Base-by-base conservation (phyloP, 2,113 vertebrate species). In the Carassius gibelio region DNA sequence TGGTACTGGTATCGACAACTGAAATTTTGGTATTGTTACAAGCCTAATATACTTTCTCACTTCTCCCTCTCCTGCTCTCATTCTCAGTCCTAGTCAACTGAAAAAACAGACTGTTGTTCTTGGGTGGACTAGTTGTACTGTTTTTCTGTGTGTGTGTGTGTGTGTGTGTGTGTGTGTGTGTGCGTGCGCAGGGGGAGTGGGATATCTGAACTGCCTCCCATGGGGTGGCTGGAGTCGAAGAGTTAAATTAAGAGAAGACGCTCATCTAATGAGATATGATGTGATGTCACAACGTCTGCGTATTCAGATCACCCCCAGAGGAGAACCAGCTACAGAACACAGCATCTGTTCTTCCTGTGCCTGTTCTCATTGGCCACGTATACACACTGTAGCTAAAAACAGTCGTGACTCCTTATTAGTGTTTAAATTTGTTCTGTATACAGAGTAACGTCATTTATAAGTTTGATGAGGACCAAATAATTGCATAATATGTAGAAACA, bases 91-190 rank as follows among this genome's bases (percentile, higher is more conserved):
- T 3, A 15, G 80, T 79, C 86, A 90, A 92, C 42, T 85, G 85
- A 72, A 90, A 88, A 90, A 91, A 84, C 89, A 89, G 88, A 91
- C 69, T 88, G 89, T 91, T 90, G 87, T 88, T 90, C 88, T 88
- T 88, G 86, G 88, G 86, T 76, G 74, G 48, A 81, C 50, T 52
- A 50, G 52, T 69, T 62, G 81, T 34, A 42, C 72, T 75, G 75
- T 15, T 64, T 80, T 48, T 75, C 71, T 48, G 48, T 48, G 48
- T n/a, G n/a, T n/a, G n/a, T n/a, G n/a, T n/a, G n/a, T 50, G 9
- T 52, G 50, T 87, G 50, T 85, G 13, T 57, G 50, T 48, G 45
- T 11, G 42, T 42, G 42, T 42, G 8, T 8, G 42, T 50, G 48
- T 13, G 48, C 1, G 11, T 3, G 52, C 14, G 1, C 15, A 55